Base-by-base conservation (phyloP, 2,888 invertebrate species). In the Galerucella nymphaeae region DNA sequence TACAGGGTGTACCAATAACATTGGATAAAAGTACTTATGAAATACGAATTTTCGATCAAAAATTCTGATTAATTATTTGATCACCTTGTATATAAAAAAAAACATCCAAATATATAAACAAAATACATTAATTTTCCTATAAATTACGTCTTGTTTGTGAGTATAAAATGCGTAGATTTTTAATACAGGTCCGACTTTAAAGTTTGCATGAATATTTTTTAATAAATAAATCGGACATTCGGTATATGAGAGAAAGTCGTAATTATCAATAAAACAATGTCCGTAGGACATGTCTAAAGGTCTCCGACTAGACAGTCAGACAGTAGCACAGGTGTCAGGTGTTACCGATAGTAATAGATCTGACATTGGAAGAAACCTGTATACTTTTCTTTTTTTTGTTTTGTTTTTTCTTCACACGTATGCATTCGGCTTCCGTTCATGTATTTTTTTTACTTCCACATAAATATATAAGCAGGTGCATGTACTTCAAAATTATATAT, bases 281-380 rank as follows among this genome's bases (percentile, higher is more conserved):
- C 18, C 42, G 18, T 42, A 62, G 42, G 61, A 42, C 42, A 62
- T 5, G 61, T 62, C 42, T 18, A 38, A 18, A 42, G 38, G 61
- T 58, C 30, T 58, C 58, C 13, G 61, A 41, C 61, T 62, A 62
- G 61, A 62, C 61, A 42, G 42, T 41, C 61, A 62, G 42, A 62
- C 61, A 41, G 14, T 70, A 66, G n/a, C 48, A 20, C 74, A 74
- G 74, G 74, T 74, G 74, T 74, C 74, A 74, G 71, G 71, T 74
- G 74, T 71, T 67, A 59, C 6, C 42, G 14, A 55, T 65, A 59
- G 55, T 71, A 71, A 71, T 68, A 71, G 70, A 65, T 74, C 38
- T 74, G 74, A 71, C 74, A 74, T 74, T 74, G 74, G 71, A 66
- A 18, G 67, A 63, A 68, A 62, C 64, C 30, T 16, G 59, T 55